Evolutionary conservation across 2,797 vertebrate species (phyloP).

Genomic region (Darevskia mixta): DNA sequence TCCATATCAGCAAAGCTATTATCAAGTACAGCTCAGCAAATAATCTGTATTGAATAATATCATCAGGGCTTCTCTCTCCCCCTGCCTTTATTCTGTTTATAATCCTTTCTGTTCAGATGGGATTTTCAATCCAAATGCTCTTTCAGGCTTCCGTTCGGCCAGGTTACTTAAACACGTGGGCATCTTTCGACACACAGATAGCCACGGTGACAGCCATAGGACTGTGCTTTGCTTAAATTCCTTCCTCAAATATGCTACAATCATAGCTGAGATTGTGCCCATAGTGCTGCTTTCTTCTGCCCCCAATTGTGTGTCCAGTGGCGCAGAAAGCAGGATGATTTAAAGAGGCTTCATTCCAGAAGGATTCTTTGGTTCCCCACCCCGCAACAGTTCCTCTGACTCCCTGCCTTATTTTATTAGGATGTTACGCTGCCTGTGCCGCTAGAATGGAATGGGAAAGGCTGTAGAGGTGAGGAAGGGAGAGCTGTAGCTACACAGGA

Average conservation of each 20-base stretch:
- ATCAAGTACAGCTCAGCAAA: conserved; percentile 40
- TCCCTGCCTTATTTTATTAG: neutral
- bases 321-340: conserved; percentile 10
- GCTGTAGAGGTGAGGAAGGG: neutral
- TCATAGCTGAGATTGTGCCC: neutral
- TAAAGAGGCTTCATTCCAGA: neutral
- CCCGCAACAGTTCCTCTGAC: neutral
- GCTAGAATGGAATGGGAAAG: neutral
- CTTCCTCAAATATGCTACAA: neutral
- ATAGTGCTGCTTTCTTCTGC: neutral
- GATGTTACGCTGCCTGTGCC: neutral
- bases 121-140: conserved; percentile 24
- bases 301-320: neutral
- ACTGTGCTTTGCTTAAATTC: conserved; percentile 18
- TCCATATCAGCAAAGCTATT: conserved; percentile 21
- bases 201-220: neutral
- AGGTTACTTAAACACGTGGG: neutral
- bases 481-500: neutral
- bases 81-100: conserved; percentile 12
- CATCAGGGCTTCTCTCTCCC: neutral
- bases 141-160: neutral
- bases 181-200: neutral
- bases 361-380: conserved; percentile 9
- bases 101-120: conserved; percentile 22
- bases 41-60: conserved; percentile 40